Base-by-base conservation (phyloP, 2,113 vertebrate genomes). In the Salminus brasiliensis region DNA sequence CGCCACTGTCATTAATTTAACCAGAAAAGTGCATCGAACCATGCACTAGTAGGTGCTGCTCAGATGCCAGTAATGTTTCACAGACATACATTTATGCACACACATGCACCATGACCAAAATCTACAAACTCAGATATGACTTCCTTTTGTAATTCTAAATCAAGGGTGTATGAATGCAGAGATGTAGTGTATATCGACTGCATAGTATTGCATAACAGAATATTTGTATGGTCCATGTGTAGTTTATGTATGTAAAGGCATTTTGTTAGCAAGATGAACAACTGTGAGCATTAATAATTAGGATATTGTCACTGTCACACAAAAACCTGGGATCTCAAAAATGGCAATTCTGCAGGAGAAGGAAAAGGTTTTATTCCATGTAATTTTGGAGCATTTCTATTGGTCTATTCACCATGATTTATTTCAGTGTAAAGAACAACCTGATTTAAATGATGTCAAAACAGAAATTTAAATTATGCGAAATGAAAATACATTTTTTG, bases 1-100 rank as follows among this genome's bases (percentile, higher is more conserved):
- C 65, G 80, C 83, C 60, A 73, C 81, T 89, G 89, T 89, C 90
- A 88, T 92, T 86, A 85, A 91, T 91, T 88, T 88, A 87, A 87
- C 87, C 87, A 83, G 78, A 81, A 86, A 81, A 74, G 52, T 81
- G 83, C 80, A 82, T 91, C 88, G 82, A 84, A 81, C 83, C 86
- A 55, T 85, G 87, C 84, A 74, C 81, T 81, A 81, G 86, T 84
- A 86, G 63, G 43, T 32, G 39, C 43, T 23, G 45, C 59, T 23
- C 63, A 47, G 53, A 57, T 49, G 66, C 47, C 55, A 72, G 66
- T 73, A 62, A 39, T 36, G 29, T 45, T 52, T 60, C 65, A 15
- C 30, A 65, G 43, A 66, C 5, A 55, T 25, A 18, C 30, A 13
- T 21, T 72, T 60, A 49, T 25, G 27, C 69, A 74, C 25, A 72